Evolutionary conservation across 1,140 invertebrate genomes (phyloP), one percentile per base, ranked within the genome.

Genomic region (Rhopalosiphum maidis): DNA sequence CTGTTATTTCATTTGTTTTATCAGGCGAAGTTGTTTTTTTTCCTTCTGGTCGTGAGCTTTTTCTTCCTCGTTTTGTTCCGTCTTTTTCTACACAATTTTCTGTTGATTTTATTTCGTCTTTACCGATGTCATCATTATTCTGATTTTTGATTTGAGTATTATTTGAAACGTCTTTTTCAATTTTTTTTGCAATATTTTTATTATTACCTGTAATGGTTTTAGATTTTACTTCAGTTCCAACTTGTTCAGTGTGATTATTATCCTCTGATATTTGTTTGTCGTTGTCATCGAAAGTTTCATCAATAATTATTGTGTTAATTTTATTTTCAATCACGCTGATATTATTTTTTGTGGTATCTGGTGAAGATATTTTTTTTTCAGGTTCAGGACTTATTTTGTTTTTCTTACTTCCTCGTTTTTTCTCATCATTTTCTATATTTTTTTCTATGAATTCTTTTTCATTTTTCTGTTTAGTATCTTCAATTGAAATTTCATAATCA

Each of bases 31-130:
- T 88, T 48, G 94, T 90, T 35, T 93, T 94, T 89, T 94, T 43
- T 46, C 94, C 88, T 87, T 93, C 55, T 94, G 30, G 85, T 54
- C 94, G 92, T 85, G 25, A 83, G 46, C 90, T 93, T 35, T 94
- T 94, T 88, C 94, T 94, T 60, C 94, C 94, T 48, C 94, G 94
- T 91, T 95, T 94, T 85, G 94, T 94, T 92, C 95, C 94, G 93
- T 94, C 95, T 93, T 94, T 94, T 91, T 94, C 94, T 93, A 94
- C 93, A 93, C 94, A 93, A 91, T 94, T 94, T 23, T 37, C 23
- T 93, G 83, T 60, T 18, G 22, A 15, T 92, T 88, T 88, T 23
- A 37, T 23, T 86, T 91, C 88, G 77, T 5, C 30, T 3, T 18
- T 91, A 94, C 94, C 94, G 94, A 93, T 93, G 88, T 94, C 94